Percentiles rank a stretch among this genome's conserved stretches.
Conservation (phyloP, 2,113 vertebrate species). For the Menura novaehollandiae region DNA sequence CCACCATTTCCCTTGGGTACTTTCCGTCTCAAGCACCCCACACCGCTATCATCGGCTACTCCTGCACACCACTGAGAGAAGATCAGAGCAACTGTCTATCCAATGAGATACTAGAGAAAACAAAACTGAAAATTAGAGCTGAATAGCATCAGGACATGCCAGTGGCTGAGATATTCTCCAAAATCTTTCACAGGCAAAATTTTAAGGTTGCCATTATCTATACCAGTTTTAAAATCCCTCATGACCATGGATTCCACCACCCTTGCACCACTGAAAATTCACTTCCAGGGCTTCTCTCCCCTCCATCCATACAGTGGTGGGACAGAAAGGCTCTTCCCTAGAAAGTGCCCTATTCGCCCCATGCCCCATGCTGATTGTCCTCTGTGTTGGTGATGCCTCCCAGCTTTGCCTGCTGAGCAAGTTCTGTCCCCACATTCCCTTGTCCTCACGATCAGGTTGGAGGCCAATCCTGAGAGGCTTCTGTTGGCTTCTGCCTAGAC, state of each 20-base stretch:
- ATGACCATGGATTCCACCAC: neutral
- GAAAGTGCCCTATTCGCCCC: neutral
- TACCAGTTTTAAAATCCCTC: neutral
- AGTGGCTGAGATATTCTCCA: neutral
- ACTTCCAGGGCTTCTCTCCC: neutral
- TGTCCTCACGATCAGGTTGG: neutral
- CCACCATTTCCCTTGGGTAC: neutral
- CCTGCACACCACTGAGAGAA: neutral
- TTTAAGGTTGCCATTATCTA: neutral
- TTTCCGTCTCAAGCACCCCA: neutral
- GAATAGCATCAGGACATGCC: neutral
- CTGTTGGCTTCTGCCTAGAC: neutral
- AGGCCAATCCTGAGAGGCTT: neutral
- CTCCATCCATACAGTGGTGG: neutral
- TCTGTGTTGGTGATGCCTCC: neutral
- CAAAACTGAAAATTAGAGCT: neutral
- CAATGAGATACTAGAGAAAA: neutral
- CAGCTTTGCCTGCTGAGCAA: neutral
- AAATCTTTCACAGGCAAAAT: neutral
- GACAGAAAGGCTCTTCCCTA: neutral
- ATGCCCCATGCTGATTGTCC: accelerated
- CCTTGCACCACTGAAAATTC: too few species aligned
- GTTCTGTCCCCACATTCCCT: neutral
- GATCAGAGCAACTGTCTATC: neutral
- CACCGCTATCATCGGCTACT: accelerated